Conservation (phyloP, 2,888 invertebrate genomes). For the Ornithoptera priamus region DNA sequence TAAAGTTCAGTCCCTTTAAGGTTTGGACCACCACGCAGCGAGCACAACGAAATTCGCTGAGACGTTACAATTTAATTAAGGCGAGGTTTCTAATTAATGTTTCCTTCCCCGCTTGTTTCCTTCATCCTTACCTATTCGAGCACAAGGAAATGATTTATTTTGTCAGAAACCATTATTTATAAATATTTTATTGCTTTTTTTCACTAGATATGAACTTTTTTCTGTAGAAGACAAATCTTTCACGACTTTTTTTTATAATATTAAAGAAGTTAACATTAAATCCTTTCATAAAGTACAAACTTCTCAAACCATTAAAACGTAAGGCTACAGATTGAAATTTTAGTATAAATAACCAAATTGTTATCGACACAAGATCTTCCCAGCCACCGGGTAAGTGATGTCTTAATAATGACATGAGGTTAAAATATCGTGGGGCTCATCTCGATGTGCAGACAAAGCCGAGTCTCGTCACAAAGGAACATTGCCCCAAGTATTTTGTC, state of each 20-base stretch:
- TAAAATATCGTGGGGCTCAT: constrained; percentile 74
- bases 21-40: constrained; percentile 60
- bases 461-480: constrained; percentile 69
- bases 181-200: neutral
- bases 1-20: constrained; percentile 50
- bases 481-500: constrained; percentile 73
- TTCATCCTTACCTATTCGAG: constrained; percentile 42
- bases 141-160: constrained; percentile 52
- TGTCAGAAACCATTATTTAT: constrained; percentile 35
- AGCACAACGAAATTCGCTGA: constrained; percentile 65
- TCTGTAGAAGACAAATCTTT: neutral
- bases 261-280: neutral
- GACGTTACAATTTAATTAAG: constrained; percentile 77
- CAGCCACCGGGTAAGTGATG: constrained; percentile 78
- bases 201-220: neutral
- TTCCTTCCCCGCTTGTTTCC: constrained; percentile 43
- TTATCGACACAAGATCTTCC: constrained; percentile 65
- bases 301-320: neutral
- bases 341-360: constrained; percentile 65
- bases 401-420: constrained; percentile 77
- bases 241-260: neutral
- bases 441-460: constrained; percentile 59
- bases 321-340: constrained; percentile 33
- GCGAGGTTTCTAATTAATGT: constrained; percentile 57
- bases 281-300: neutral